phyloP scores from a whole-genome alignment of 2,888 invertebrate genomes.

The Cephus pygmeus region DNA sequence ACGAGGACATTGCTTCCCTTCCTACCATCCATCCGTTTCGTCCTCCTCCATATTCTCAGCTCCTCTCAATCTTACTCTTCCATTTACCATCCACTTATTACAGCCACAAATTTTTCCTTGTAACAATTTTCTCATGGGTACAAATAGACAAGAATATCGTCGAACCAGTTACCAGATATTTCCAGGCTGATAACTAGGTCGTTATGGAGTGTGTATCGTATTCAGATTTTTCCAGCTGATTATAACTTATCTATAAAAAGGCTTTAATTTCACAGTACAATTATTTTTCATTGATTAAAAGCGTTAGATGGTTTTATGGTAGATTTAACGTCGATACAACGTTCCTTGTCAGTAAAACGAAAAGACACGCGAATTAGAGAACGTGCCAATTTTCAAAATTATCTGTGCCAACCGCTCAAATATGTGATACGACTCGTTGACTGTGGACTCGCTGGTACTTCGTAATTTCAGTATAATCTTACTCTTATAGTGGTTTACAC shows the following conservation, averaged over 20 bases:
- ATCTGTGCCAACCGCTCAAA: constrained; percentile 46
- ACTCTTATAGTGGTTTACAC: constrained; percentile 33
- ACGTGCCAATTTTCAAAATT: constrained; percentile 52
- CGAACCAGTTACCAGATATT: constrained; percentile 51
- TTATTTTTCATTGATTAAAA: not conserved
- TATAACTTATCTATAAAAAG: not conserved
- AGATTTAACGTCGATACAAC: constrained; percentile 28
- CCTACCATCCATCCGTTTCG: constrained; percentile 19
- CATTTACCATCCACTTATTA: not conserved
- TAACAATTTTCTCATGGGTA: not conserved
- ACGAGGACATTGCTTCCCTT: not conserved
- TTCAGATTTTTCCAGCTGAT: not conserved
- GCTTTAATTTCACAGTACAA: not conserved
- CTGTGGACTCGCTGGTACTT: constrained; percentile 38
- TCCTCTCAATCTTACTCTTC: not conserved
- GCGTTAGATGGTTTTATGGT: constrained; percentile 29
- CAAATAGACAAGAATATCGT: not conserved
- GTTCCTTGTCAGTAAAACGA: constrained; percentile 20
- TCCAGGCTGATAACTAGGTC: constrained; percentile 41
- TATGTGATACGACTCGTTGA: constrained; percentile 51
- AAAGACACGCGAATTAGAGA: not conserved
- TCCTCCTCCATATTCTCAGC: not conserved
- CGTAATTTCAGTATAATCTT: constrained; percentile 27
- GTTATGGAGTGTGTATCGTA: not conserved
- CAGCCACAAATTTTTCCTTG: not conserved